Conservation (phyloP, 1,140 invertebrate genomes). For the Penaeus indicus region DNA sequence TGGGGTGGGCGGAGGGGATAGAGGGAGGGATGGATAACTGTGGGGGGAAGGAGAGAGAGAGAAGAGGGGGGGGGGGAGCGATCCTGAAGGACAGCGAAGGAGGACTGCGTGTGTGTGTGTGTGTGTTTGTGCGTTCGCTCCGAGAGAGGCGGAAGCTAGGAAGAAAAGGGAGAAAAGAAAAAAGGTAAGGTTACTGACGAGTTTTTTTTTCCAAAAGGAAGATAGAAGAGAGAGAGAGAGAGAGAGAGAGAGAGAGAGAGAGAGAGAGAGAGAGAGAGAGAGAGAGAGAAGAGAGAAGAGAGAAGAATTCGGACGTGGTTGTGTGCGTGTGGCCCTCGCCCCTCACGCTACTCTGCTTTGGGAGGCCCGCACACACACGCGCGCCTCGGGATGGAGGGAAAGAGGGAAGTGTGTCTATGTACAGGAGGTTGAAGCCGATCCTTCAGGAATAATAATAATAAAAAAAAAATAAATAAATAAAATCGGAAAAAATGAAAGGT, state of each 20-base stretch:
- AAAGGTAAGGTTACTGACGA: background rate
- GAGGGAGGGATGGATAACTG: conserved; percentile 15
- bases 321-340: too few relatives aligned
- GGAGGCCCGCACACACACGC: too few relatives aligned
- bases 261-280: background rate
- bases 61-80: background rate
- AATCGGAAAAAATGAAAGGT: too few relatives aligned
- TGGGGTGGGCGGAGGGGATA: conserved; percentile 34
- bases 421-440: too few relatives aligned
- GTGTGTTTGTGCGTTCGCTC: too few relatives aligned
- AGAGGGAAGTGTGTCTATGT: too few relatives aligned
- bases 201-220: background rate
- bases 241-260: background rate
- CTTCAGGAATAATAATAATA: too few relatives aligned
- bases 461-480: too few relatives aligned
- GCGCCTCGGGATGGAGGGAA: too few relatives aligned
- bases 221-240: background rate
- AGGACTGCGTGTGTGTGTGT: background rate
- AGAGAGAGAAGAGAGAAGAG: background rate
- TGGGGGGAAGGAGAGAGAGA: conserved; percentile 2
- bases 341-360: too few relatives aligned
- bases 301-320: too few relatives aligned
- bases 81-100: background rate
- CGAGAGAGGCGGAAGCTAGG: too few relatives aligned
- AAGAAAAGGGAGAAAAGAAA: background rate